Conservation (phyloP, 2,797 vertebrate genomes). For the Bufotes viridis region DNA sequence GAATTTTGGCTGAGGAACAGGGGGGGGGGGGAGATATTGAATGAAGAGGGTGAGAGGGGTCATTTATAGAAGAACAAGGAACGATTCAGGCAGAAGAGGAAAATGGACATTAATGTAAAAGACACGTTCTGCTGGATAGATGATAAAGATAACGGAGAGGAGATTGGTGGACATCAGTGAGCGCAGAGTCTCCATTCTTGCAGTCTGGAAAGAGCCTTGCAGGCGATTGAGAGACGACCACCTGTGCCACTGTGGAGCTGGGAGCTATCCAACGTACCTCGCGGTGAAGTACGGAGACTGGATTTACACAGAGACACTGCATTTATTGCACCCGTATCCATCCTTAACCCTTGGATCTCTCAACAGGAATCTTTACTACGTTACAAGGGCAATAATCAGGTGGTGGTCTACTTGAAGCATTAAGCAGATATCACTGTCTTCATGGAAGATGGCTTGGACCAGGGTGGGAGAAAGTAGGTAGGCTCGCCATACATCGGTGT, state of each 20-base stretch:
- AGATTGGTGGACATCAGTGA: slow-evolving; percentile 26
- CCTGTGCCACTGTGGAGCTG: slow-evolving; percentile 36
- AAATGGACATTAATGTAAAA: background rate
- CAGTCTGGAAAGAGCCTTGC: slow-evolving; percentile 1
- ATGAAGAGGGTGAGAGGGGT: background rate
- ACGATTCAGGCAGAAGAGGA: background rate
- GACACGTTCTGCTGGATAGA: background rate
- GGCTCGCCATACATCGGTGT: background rate
- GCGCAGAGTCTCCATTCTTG: slow-evolving; percentile 11
- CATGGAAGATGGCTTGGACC: background rate
- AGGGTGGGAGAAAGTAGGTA: slow-evolving; percentile 16
- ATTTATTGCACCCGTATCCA: background rate
- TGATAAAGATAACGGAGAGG: background rate
- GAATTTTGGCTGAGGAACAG: background rate
- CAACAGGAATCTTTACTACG: background rate
- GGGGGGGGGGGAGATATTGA: background rate
- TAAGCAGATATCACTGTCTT: background rate
- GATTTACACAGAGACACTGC: slow-evolving; percentile 3
- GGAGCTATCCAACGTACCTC: slow-evolving; percentile 22
- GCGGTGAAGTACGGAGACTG: background rate
- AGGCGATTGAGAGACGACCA: slow-evolving; percentile 36
- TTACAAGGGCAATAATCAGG: slow-evolving; percentile 7
- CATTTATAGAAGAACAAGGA: slow-evolving; percentile 10
- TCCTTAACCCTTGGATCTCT: background rate
- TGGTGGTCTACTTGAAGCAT: background rate